phyloP scores from a whole-genome alignment of 2,797 vertebrate species.

The Alcedo atthis region DNA sequence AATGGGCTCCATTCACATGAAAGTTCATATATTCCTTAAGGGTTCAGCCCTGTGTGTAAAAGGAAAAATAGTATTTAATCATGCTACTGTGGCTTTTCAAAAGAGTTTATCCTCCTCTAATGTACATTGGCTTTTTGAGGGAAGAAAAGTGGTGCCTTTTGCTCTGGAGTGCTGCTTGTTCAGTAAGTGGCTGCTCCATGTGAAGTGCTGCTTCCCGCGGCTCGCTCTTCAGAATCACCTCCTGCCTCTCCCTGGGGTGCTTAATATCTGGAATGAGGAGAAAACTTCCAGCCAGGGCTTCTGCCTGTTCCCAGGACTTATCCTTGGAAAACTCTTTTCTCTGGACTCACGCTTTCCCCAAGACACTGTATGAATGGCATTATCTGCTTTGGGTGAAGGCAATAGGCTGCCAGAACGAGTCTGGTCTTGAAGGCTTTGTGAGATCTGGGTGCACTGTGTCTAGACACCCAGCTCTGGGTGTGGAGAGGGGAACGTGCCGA shows the following conservation, averaged over 20 bases:
- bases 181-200: background rate
- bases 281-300: background rate
- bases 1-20: conserved; percentile 61
- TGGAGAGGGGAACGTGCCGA: background rate
- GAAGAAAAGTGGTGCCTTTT: conserved; percentile 9
- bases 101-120: conserved; percentile 41
- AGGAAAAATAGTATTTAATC: conserved; percentile 45
- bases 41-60: conserved; percentile 28
- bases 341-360: background rate
- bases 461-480: background rate
- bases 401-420: background rate
- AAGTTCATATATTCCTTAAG: conserved; percentile 65
- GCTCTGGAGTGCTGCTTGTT: background rate
- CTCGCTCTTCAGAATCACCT: background rate
- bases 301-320: background rate
- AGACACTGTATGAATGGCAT: background rate
- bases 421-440: fast-evolving
- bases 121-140: background rate
- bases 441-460: background rate
- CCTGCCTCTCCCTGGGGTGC: background rate
- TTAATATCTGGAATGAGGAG: background rate
- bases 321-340: background rate
- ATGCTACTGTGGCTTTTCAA: conserved; percentile 43
- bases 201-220: background rate
- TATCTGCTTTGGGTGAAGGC: background rate